Evolutionary conservation across 1,140 invertebrate species (phyloP), one percentile per base, ranked within the genome.

Genomic region (Gonatopus flavifemur): DNA sequence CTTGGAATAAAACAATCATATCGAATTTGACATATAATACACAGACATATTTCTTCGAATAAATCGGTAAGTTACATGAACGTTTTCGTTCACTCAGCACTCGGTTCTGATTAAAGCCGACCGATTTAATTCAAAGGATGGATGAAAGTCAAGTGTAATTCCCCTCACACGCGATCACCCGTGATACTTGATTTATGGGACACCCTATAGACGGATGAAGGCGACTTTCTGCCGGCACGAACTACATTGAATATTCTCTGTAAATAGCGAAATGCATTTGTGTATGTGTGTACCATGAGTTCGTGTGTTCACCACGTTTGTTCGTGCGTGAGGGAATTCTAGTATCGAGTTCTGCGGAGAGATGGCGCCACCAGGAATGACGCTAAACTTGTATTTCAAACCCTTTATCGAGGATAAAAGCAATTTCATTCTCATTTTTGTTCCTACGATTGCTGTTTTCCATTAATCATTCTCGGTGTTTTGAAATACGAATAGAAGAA

Each of bases 281-380:
- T 33, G 15, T 33, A 33, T 33, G 7, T 33, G 15, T 33, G n/a
- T n/a, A n/a, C n/a, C n/a, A n/a, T n/a, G n/a, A n/a, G n/a, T n/a
- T n/a, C n/a, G n/a, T n/a, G n/a, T n/a, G 49, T 44, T 33, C 32
- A 5, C 35, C 3, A 36, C 15, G 7, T 43, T 50, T 22, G 4
- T 24, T 18, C 33, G 12, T n/a, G 7, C 41, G 13, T 32, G 32
- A 22, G 16, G 35, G 45, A n/a, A n/a, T n/a, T 41, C 33, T 54
- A 53, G 30, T 66, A 62, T 52, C 3, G 2, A 18, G 28, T 25
- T 57, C 37, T 32, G 7, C 45, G 30, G 33, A 55, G 49, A 69
- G 66, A 69, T 69, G 66, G 66, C 63, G 65, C 66, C 62, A 67
- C 51, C n/a, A 19, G 56, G 47, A 38, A 47, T 39, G 31, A 48